Base-by-base conservation (phyloP, 37 sponge, comb jelly and placozoan species). In the Ianthella basta region DNA sequence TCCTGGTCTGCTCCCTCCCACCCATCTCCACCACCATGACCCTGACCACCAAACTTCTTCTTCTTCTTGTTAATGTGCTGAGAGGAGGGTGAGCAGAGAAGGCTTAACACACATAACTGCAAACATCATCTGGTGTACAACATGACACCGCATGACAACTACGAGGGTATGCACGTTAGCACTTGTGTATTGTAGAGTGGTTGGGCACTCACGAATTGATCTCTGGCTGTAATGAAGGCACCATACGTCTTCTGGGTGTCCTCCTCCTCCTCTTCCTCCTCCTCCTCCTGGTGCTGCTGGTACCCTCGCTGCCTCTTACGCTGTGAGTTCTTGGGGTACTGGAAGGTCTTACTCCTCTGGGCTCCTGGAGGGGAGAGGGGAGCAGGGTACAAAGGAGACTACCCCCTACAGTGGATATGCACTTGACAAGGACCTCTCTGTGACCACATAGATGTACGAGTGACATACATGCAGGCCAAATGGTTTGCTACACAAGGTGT, bases 191-290 rank as follows among this genome's bases (percentile, higher is more conserved):
- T n/a, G n/a, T n/a, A n/a, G n/a, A n/a, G n/a, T n/a, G n/a, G n/a
- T n/a, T n/a, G n/a, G n/a, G n/a, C 74, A 21, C 65, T 81, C 56
- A 92, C 92, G 82, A 80, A 75, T 56, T 93, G 90, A 64, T 93
- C 89, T 36, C 85, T 79, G 27, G 93, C 93, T 50, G 93, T 87
- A 15, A 89, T 79, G 64, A 93, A 93, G 27, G 81, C 73, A 83
- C 33, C n/a, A 30, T 41, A 69, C 38, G 36, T 44, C 29, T 59
- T 54, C 60, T 59, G 41, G 4, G 30, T 18, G 29, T 44, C 55
- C 36, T 32, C 67, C 23, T 53, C 66, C 18, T 13, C 56, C 15
- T n/a, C 65, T 24, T 27, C 56, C 13, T 74, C 67, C n/a, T 84
- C 85, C 38, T 83, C 38, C 12, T 73, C 83, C 15, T 85, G 83